Percentiles rank a stretch among this genome's conserved stretches.
These are phyloP conservation scores for Drosophila hydei DNA, from an alignment of 1,140 invertebrate genomes.

Conservation along the genomic window DNA sequence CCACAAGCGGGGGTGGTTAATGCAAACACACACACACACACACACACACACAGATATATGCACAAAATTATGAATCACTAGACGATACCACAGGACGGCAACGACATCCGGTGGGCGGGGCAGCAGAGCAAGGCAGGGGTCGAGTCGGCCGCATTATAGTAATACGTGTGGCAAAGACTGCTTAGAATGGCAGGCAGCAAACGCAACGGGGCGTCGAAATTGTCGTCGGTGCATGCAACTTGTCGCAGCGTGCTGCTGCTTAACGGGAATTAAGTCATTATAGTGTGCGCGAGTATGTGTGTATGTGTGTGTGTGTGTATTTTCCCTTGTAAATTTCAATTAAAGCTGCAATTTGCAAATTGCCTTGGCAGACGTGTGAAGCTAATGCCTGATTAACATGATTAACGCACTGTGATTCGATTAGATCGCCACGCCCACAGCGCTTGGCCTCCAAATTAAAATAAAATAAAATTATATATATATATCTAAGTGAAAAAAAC, in stretches of 20 bases:
- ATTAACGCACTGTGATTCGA: constrained; percentile 53
- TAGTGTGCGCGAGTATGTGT: constrained; percentile 23
- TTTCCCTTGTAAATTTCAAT: constrained; percentile 64
- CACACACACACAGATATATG: too few relatives aligned
- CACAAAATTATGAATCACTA: constrained; percentile 73
- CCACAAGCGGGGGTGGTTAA: constrained; percentile 59
- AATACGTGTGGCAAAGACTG: constrained; percentile 46
- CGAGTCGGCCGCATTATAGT: background rate
- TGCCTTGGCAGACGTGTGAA: constrained; percentile 69
- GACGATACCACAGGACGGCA: constrained; percentile 32
- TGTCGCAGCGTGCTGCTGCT: constrained; percentile 43
- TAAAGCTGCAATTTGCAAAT: constrained; percentile 77
- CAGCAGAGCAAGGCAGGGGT: too few relatives aligned
- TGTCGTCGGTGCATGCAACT: constrained; percentile 4
- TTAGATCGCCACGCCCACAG: background rate
- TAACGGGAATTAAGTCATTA: constrained; percentile 79
- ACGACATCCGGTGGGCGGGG: constrained; percentile 63
- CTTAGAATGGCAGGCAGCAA: constrained; percentile 27
- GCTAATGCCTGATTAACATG: constrained; percentile 71
- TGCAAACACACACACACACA: constrained; percentile 9
- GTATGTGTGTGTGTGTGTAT: constrained; percentile 2
- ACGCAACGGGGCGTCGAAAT: constrained; percentile 20
- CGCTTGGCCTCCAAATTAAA: constrained; percentile 23
- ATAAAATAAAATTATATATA: background rate
- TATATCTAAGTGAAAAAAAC: background rate